These are phyloP conservation scores for Zosterops japonicus DNA, from an alignment of 2,113 vertebrate genomes.

Conservation along the genomic window DNA sequence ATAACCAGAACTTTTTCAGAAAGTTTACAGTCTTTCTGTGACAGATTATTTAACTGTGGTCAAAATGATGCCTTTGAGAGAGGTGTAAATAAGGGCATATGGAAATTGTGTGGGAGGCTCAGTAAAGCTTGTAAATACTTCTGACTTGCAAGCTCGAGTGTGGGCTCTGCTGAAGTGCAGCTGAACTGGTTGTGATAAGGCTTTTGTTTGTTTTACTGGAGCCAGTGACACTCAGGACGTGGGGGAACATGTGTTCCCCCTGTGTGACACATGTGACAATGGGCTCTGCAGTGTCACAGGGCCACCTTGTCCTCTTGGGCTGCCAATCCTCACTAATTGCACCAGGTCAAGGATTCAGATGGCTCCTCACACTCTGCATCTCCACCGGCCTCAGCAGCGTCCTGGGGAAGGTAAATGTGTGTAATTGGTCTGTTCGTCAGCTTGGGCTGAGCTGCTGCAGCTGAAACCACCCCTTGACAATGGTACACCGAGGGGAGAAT, in stretches of 20 bases:
- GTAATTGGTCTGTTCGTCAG: not conserved
- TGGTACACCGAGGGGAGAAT: not conserved
- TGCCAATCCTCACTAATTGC: not conserved
- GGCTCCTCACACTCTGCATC: not conserved
- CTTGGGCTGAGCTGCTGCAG: not conserved
- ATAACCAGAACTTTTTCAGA: conserved; percentile 79
- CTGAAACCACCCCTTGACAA: not conserved
- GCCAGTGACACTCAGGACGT: not conserved
- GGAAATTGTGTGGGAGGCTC: conserved; percentile 62
- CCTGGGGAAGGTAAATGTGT: not conserved
- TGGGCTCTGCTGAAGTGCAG: conserved; percentile 16
- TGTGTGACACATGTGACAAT: not conserved
- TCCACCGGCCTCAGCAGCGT: not conserved
- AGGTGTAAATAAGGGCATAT: conserved; percentile 75
- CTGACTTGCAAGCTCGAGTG: conserved; percentile 31
- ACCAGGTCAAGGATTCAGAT: not conserved
- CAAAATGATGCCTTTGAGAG: conserved; percentile 76
- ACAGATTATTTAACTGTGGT: conserved; percentile 78
- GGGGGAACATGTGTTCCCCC: not conserved
- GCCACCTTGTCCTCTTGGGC: not conserved
- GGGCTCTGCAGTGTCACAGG: not conserved
- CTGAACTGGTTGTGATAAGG: conserved; percentile 6
- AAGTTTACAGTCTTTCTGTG: conserved; percentile 83
- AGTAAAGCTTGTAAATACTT: conserved; percentile 62
- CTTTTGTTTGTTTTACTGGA: conserved; percentile 36